Conservation (phyloP, 1,140 invertebrate species). For the Aphidius gifuensis region DNA sequence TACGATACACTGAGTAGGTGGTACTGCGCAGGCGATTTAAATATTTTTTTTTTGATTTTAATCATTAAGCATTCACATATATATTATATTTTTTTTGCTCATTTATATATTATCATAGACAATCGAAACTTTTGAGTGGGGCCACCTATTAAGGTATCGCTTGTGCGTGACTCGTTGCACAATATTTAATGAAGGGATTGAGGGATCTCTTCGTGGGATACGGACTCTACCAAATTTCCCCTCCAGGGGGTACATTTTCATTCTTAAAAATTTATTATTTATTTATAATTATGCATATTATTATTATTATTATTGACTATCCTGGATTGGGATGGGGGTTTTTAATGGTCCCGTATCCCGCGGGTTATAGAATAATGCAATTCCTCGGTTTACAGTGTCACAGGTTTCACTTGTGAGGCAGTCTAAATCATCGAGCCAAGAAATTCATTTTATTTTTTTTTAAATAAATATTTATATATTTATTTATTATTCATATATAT, state of each 20-base stretch:
- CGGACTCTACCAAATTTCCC: neutral
- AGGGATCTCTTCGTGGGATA: neutral
- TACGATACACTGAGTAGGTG: constrained; percentile 16
- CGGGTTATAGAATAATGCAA: neutral
- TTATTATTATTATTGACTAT: too few relatives aligned
- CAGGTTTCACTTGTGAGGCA: constrained; percentile 36
- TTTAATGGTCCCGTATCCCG: neutral
- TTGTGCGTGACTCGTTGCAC: constrained; percentile 6
- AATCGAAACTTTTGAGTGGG: constrained; percentile 4
- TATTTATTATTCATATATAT: constrained; percentile 5
- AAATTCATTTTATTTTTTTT: neutral
- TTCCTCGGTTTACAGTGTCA: neutral
- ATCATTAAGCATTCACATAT: neutral
- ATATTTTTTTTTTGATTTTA: constrained; percentile 8
- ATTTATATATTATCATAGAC: constrained; percentile 3
- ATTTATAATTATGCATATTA: too few relatives aligned
- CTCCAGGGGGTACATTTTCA: constrained; percentile 6
- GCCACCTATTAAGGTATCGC: too few relatives aligned
- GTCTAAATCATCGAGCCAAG: constrained; percentile 50
- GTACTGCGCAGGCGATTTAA: constrained; percentile 16
- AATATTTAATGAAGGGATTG: neutral
- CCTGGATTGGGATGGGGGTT: neutral
- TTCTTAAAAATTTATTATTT: too few relatives aligned
- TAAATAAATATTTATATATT: constrained; percentile 10
- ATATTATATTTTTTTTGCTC: neutral